These are phyloP conservation scores for Cheilosia urbana DNA, from an alignment of 2,888 invertebrate species.

Conservation along the genomic window DNA sequence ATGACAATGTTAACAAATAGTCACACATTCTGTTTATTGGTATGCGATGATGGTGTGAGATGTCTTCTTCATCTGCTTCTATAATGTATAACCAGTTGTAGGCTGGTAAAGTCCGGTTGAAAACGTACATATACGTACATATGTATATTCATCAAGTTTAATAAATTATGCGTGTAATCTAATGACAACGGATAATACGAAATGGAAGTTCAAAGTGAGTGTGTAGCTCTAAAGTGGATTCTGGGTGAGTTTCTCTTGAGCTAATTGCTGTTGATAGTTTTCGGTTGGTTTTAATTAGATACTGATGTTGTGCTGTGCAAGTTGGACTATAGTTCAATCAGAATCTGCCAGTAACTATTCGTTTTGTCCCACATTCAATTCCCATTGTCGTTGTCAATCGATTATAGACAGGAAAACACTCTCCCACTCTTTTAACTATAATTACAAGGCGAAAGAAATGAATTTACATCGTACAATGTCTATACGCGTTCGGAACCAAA, in stretches of 20 bases:
- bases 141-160: conserved; percentile 10
- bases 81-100: conserved; percentile 33
- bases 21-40: conserved; percentile 4
- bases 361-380: too few relatives aligned
- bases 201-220: not conserved
- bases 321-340: too few relatives aligned
- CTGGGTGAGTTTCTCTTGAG: not conserved
- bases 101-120: not conserved
- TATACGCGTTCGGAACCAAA: too few relatives aligned
- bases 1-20: conserved; percentile 28
- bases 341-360: too few relatives aligned
- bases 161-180: conserved; percentile 44
- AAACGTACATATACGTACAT: not conserved
- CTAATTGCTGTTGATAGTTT: too few relatives aligned
- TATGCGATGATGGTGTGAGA: conserved; percentile 7
- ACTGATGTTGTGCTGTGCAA: not conserved
- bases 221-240: not conserved
- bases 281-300: not conserved
- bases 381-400: too few relatives aligned
- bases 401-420: too few relatives aligned
- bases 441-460: too few relatives aligned
- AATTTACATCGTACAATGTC: too few relatives aligned
- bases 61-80: conserved; percentile 6
- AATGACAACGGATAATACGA: conserved; percentile 27
- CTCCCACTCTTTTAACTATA: too few relatives aligned